Evolutionary conservation across 2,113 vertebrate genomes (phyloP).

Genomic region (Entosphenus tridentatus): DNA sequence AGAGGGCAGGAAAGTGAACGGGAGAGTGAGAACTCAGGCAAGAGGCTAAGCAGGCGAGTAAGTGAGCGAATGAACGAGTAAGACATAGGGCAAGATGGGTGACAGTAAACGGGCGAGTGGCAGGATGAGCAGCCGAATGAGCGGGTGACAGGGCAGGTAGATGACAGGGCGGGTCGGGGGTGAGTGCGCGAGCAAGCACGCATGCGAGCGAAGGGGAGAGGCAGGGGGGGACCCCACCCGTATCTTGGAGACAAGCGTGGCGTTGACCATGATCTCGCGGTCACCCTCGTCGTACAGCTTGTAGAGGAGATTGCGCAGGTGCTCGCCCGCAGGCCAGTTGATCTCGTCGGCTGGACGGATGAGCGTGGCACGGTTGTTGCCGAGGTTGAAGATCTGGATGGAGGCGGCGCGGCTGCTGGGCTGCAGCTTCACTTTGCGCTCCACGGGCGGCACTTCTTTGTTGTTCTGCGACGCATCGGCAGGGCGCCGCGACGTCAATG

Average conservation of each 20-base stretch:
- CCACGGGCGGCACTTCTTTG: constrained; percentile 27
- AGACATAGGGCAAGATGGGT: too few relatives aligned
- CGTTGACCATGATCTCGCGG: constrained; percentile 30
- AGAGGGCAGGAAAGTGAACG: too few relatives aligned
- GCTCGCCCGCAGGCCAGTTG: constrained; percentile 40
- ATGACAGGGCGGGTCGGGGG: too few relatives aligned
- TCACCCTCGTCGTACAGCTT: constrained; percentile 59
- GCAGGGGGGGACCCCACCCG: constrained; percentile 28
- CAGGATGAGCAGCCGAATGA: too few relatives aligned
- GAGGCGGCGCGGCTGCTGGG: constrained; percentile 40
- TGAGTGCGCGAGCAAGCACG: too few relatives aligned
- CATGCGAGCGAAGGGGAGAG: too few relatives aligned
- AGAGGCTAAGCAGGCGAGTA: too few relatives aligned
- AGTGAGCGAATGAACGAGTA: too few relatives aligned
- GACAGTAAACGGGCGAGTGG: too few relatives aligned
- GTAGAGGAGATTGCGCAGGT: constrained; percentile 42
- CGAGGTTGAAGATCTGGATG: constrained; percentile 34
- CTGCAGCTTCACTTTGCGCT: constrained; percentile 35
- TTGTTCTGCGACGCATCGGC: constrained; percentile 22
- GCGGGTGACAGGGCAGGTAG: too few relatives aligned
- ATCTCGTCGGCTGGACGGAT: constrained; percentile 52
- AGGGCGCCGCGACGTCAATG: too few relatives aligned
- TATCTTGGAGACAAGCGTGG: constrained; percentile 32
- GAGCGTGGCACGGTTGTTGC: constrained; percentile 29
- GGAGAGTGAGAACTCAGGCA: too few relatives aligned